Evolutionary conservation across 2,797 vertebrate species (phyloP).

Genomic region (Pogonophryne albipinna): DNA sequence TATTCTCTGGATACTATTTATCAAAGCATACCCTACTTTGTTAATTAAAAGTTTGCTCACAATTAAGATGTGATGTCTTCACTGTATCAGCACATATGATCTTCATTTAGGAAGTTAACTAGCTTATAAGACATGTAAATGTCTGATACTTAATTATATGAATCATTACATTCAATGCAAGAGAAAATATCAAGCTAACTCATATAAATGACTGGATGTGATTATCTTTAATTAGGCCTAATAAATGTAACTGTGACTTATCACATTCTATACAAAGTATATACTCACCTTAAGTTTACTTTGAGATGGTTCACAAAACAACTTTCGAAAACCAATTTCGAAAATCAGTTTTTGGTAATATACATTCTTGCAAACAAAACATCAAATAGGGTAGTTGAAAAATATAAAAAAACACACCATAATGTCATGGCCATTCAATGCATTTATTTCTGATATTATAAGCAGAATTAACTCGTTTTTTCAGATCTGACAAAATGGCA

Average conservation of each 20-base stretch:
- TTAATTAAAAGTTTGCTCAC: neutral
- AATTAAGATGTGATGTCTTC: neutral
- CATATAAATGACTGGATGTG: neutral
- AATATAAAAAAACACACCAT: constrained; percentile 42
- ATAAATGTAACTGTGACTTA: neutral
- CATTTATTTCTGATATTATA: constrained; percentile 85
- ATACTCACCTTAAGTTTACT: neutral
- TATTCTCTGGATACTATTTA: neutral
- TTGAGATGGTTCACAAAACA: constrained; percentile 2
- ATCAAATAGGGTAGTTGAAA: neutral
- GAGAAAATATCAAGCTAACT: constrained; percentile 19
- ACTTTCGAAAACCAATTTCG: neutral
- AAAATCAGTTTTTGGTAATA: neutral
- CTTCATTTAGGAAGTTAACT: constrained; percentile 1
- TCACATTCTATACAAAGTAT: neutral
- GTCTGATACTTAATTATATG: neutral
- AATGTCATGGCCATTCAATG: constrained; percentile 66
- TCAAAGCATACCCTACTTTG: neutral
- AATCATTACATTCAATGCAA: neutral
- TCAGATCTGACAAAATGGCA: constrained; percentile 81
- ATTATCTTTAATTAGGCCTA: constrained; percentile 9
- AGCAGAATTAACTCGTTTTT: constrained; percentile 78
- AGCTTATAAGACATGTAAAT: neutral
- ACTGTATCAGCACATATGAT: neutral
- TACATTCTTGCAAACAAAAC: neutral